Evolutionary conservation across 2,797 vertebrate species (phyloP).

Genomic region (Gymnodraco acuticeps): DNA sequence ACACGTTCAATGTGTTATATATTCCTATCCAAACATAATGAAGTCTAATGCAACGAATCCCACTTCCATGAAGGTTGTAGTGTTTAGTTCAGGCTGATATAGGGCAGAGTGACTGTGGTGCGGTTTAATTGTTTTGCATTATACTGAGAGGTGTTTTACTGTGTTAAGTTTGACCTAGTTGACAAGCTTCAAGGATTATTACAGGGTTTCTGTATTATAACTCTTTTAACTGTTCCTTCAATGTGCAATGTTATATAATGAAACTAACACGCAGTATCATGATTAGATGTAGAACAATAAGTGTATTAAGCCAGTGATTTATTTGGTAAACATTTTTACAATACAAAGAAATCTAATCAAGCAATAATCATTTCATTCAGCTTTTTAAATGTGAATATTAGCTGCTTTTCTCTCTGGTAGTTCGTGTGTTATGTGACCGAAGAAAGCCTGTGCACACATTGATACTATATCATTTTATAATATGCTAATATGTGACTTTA

Average conservation of each 20-base stretch:
- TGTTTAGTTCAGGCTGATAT: neutral
- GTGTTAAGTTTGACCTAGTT: constrained; percentile 9
- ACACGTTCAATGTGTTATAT: neutral
- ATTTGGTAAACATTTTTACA: no score
- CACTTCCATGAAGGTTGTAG: neutral
- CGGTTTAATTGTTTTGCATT: neutral
- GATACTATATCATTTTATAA: neutral
- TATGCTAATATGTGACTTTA: neutral
- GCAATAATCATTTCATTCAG: neutral
- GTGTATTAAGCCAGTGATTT: neutral
- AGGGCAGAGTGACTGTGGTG: neutral
- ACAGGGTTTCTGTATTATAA: neutral
- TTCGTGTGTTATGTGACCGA: neutral
- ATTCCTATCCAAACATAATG: neutral
- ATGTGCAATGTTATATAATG: neutral
- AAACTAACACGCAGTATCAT: neutral
- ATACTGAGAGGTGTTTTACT: neutral
- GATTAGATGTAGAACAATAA: neutral
- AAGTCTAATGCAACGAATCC: neutral
- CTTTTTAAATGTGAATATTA: neutral
- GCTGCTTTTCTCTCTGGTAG: neutral
- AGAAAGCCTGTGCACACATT: neutral
- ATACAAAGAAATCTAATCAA: neutral
- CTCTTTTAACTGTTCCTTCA: neutral
- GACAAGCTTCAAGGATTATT: neutral